phyloP scores from a whole-genome alignment of 2,888 invertebrate genomes.

The Agonopterix subpropinquella region DNA sequence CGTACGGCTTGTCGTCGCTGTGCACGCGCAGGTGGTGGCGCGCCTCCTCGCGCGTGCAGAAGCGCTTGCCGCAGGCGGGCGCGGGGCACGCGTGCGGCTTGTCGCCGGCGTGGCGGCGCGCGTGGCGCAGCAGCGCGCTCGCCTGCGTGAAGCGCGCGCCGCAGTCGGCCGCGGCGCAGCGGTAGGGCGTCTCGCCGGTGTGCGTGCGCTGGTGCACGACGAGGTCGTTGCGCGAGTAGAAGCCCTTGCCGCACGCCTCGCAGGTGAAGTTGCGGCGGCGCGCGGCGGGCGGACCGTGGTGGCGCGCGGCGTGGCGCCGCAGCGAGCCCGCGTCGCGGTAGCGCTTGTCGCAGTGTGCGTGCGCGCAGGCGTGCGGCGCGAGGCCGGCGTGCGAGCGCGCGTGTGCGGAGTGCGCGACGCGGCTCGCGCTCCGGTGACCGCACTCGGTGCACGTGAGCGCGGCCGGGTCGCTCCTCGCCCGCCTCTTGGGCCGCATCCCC shows the following conservation, averaged over 20 bases:
- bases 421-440: constrained; percentile 32
- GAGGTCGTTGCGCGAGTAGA: constrained; percentile 46
- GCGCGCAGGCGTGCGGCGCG: constrained; percentile 37
- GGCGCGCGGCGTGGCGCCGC: constrained; percentile 43
- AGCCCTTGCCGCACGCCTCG: constrained; percentile 58
- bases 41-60: constrained; percentile 50
- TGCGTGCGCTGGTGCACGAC: constrained; percentile 52
- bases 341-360: constrained; percentile 36
- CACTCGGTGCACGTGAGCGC: constrained; percentile 36
- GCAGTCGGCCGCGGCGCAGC: constrained; percentile 40
- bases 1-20: constrained; percentile 40
- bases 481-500: constrained; percentile 13
- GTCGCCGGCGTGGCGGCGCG: constrained; percentile 40
- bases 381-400: constrained; percentile 48
- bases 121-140: constrained; percentile 44
- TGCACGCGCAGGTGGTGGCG: constrained; percentile 46
- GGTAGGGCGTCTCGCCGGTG: constrained; percentile 58
- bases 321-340: constrained; percentile 46
- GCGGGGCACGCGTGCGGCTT: constrained; percentile 38
- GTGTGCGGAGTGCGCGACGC: constrained; percentile 38
- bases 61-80: constrained; percentile 42
- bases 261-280: constrained; percentile 47
- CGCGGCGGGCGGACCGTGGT: constrained; percentile 27
- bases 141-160: constrained; percentile 43
- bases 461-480: constrained; percentile 16